phyloP scores from a whole-genome alignment of 30 jellyfish, hydroid and myxozoan genomes.

The Hydractinia symbiolongicarpus region DNA sequence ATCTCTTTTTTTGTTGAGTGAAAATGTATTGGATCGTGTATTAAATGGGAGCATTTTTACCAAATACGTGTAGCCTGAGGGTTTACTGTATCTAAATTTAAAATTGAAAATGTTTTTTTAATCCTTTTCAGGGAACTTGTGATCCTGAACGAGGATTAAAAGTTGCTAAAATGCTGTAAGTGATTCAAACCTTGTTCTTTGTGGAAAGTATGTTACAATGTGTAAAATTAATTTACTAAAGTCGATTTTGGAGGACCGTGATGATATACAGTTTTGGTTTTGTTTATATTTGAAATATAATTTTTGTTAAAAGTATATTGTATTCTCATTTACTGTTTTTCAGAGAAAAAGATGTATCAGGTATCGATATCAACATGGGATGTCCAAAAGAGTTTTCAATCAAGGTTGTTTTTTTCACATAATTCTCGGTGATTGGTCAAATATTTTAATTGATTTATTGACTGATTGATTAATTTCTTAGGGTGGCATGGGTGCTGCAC shows the following conservation, averaged over 20 bases:
- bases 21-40: too few species aligned
- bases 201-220: too few species aligned
- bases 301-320: too few species aligned
- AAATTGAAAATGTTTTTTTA: too few species aligned
- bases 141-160: conserved; percentile 83
- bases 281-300: neutral
- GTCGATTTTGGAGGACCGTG: neutral
- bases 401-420: conserved; percentile 37
- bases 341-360: conserved; percentile 96
- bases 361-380: conserved; percentile 96
- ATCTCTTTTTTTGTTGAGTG: too few species aligned
- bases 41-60: too few species aligned
- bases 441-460: neutral
- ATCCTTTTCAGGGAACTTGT: conserved; percentile 75
- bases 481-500: conserved; percentile 99
- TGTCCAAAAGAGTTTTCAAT: conserved; percentile 98
- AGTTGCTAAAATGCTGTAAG: conserved; percentile 75
- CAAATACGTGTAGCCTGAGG: too few species aligned
- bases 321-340: neutral
- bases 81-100: too few species aligned
- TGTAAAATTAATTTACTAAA: too few species aligned
- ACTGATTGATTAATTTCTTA: neutral
- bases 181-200: neutral
- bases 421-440: neutral
- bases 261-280: neutral